A percentile compares a stretch with the other conserved stretches of the same genome.
Evolutionary conservation across 2,113 vertebrate species (phyloP).

Genomic region (Ophthalmolycus amberensis): DNA sequence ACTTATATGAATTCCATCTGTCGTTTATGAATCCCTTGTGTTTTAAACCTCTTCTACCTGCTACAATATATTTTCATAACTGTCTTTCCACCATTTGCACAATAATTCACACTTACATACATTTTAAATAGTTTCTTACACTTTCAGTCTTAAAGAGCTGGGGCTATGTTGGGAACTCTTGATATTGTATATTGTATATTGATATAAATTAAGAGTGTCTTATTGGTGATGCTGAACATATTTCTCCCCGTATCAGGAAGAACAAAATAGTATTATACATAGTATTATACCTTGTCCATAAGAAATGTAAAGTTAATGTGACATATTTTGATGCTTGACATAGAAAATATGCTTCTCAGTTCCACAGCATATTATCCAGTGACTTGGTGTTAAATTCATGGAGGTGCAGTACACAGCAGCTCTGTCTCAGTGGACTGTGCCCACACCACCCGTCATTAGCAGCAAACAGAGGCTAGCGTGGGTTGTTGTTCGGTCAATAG

Average conservation of each 20-base stretch:
- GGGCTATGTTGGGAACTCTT: not conserved
- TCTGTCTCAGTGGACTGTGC: slow-evolving; percentile 43
- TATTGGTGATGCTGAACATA: not conserved
- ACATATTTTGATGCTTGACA: not conserved
- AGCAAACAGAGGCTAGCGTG: slow-evolving; percentile 57
- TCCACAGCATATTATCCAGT: not conserved
- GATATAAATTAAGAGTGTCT: not conserved
- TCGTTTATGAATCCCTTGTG: slow-evolving; percentile 12
- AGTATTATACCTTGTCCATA: not conserved
- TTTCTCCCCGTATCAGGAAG: not conserved
- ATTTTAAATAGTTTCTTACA: not conserved
- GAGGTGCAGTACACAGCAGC: slow-evolving; percentile 36
- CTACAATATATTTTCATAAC: not conserved
- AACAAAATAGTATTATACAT: not conserved
- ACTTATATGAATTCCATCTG: slow-evolving; percentile 5
- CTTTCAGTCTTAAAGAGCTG: not conserved
- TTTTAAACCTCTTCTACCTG: not conserved
- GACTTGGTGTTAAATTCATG: slow-evolving; percentile 22
- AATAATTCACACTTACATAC: not conserved
- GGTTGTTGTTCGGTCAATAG: slow-evolving; percentile 76
- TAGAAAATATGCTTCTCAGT: slow-evolving; percentile 7
- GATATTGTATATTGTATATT: not conserved
- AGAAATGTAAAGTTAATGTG: not conserved
- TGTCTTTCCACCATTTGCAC: not conserved
- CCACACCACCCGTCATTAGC: slow-evolving; percentile 56